phyloP scores from a whole-genome alignment of 2,888 invertebrate species.

The Drosophila formosana region DNA sequence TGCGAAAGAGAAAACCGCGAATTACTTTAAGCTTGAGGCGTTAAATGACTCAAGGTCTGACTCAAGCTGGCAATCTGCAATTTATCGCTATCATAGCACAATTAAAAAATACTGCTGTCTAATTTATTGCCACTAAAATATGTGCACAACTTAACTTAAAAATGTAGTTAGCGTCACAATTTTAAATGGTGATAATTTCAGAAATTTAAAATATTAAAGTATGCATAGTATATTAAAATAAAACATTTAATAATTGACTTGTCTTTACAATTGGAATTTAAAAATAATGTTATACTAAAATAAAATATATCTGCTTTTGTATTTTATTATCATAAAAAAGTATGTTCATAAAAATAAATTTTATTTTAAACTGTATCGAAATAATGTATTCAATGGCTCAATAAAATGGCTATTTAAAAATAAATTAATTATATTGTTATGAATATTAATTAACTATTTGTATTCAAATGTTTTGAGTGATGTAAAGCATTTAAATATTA shows the following conservation, averaged over 20 bases:
- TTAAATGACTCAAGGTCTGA: slow-evolving; percentile 43
- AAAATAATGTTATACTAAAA: too few relatives aligned
- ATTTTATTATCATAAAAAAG: too few relatives aligned
- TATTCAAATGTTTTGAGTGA: neutral
- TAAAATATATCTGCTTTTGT: too few relatives aligned
- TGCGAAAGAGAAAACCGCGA: slow-evolving; percentile 41
- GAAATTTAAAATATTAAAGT: too few relatives aligned
- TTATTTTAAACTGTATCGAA: too few relatives aligned
- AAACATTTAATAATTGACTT: too few relatives aligned
- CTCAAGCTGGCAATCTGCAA: neutral
- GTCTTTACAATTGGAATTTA: too few relatives aligned
- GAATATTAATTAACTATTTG: neutral
- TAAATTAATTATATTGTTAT: too few relatives aligned
- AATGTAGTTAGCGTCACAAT: neutral
- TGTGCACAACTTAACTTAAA: neutral
- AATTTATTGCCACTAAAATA: neutral
- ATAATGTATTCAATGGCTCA: too few relatives aligned
- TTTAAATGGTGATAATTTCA: neutral
- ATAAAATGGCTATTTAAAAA: too few relatives aligned
- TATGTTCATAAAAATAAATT: too few relatives aligned
- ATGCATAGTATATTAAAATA: too few relatives aligned
- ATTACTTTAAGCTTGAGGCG: slow-evolving; percentile 17
- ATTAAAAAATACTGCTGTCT: neutral
- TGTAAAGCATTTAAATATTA: neutral
- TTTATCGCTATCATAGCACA: neutral